These are phyloP conservation scores for Automeris io DNA, from an alignment of 2,888 invertebrate species.

Conservation along the genomic window DNA sequence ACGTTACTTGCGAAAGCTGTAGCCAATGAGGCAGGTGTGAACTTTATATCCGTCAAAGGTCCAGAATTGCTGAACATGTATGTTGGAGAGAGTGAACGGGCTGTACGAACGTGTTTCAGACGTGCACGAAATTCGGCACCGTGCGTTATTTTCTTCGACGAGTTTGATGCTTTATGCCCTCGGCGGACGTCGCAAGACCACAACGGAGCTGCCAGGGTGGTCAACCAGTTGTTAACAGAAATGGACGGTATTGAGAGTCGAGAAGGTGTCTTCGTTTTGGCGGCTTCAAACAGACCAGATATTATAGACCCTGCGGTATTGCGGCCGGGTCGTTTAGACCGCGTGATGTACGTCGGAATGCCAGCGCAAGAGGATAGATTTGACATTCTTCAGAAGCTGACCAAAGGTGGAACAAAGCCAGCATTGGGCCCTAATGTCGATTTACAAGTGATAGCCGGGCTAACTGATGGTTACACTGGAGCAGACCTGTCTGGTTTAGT, in stretches of 20 bases:
- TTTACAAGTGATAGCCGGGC: constrained; percentile 81
- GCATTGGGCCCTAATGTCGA: constrained; percentile 85
- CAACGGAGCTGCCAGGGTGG: constrained; percentile 89
- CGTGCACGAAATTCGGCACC: constrained; percentile 96
- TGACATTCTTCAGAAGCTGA: constrained; percentile 92
- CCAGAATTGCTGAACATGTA: constrained; percentile 99
- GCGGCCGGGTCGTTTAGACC: constrained; percentile 91
- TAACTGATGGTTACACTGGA: constrained; percentile 90
- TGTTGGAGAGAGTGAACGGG: constrained; percentile 98
- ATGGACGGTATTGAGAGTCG: constrained; percentile 98
- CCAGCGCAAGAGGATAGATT: constrained; percentile 87
- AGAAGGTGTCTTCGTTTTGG: constrained; percentile 95
- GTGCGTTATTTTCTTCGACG: constrained; percentile 99
- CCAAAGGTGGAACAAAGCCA: constrained; percentile 92
- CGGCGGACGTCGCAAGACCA: constrained; percentile 85
- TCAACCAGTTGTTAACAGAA: constrained; percentile 97
- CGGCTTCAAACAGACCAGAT: constrained; percentile 97
- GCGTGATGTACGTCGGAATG: constrained; percentile 92
- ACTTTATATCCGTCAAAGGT: constrained; percentile 99
- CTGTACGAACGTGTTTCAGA: constrained; percentile 96
- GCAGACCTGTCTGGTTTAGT: constrained; percentile 95
- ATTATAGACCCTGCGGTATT: constrained; percentile 97
- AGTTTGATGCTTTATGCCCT: constrained; percentile 97
- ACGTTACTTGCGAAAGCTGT: constrained; percentile 98
- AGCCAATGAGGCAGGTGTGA: constrained; percentile 98